These are phyloP conservation scores for Heliconius hewitsoni DNA, from an alignment of 1,140 invertebrate species.

Conservation along the genomic window DNA sequence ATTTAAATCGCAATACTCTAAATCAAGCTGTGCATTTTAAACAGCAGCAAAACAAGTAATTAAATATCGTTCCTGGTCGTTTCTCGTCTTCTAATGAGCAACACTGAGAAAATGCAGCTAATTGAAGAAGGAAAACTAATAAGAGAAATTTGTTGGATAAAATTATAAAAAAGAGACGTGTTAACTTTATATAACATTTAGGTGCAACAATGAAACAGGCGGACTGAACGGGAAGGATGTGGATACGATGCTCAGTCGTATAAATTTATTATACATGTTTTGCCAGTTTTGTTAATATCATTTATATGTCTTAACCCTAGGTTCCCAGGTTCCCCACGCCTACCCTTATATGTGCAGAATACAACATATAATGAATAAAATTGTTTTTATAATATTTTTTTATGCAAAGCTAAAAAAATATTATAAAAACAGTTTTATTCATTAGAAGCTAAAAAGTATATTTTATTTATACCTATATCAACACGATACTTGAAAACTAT, in stretches of 20 bases:
- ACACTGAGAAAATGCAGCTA: conserved; percentile 21
- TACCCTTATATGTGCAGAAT: too few species aligned
- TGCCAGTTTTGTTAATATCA: too few species aligned
- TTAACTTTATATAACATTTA: neutral
- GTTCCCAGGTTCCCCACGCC: too few species aligned
- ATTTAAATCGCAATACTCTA: neutral
- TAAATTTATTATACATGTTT: too few species aligned
- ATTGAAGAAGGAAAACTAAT: conserved; percentile 23
- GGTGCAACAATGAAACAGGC: too few species aligned
- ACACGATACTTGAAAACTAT: neutral
- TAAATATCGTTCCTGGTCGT: conserved; percentile 15
- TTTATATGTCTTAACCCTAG: too few species aligned
- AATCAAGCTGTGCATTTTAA: conserved; percentile 24
- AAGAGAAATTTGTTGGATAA: neutral
- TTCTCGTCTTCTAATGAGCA: conserved; percentile 27
- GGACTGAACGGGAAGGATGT: too few species aligned
- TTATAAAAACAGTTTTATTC: too few species aligned
- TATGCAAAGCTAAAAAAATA: too few species aligned
- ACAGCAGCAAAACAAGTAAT: conserved; percentile 3
- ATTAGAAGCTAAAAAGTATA: too few species aligned
- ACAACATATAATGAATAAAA: too few species aligned
- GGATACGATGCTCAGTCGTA: neutral
- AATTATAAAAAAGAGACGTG: neutral
- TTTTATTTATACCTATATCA: neutral
- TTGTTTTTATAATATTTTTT: too few species aligned